phyloP scores from a whole-genome alignment of 2,113 vertebrate species.

The Proteles cristata region DNA sequence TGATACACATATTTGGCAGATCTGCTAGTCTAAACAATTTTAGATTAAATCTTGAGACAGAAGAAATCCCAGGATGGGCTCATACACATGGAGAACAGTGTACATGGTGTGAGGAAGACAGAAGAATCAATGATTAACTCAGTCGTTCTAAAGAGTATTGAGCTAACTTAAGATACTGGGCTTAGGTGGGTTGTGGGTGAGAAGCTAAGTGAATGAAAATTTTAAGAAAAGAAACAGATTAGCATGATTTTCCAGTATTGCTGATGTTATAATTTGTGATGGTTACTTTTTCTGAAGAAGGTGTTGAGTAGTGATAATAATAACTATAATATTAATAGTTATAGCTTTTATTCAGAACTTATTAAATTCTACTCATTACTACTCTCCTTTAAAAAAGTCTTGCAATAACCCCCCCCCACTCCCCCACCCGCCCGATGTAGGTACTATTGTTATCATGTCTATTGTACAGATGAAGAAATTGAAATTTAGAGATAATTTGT shows the following conservation, averaged over 20 bases:
- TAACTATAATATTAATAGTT: neutral
- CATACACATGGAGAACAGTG: neutral
- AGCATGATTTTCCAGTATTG: neutral
- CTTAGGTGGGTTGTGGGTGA: neutral
- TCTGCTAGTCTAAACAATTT: neutral
- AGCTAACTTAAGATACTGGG: neutral
- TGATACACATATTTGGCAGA: neutral
- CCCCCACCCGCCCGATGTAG: neutral
- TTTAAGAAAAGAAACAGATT: neutral
- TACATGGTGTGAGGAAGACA: neutral
- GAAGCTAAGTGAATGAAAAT: neutral
- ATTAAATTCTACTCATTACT: neutral
- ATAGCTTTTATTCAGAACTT: neutral
- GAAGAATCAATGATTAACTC: neutral
- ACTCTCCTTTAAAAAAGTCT: neutral
- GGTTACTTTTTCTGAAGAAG: neutral
- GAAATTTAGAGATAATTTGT: neutral
- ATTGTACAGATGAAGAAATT: conserved; percentile 8
- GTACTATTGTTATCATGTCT: neutral
- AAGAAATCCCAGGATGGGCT: neutral
- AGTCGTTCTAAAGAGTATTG: neutral
- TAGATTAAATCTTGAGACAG: neutral
- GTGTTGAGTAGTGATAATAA: neutral
- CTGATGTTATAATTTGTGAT: neutral
- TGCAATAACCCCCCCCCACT: neutral